Conservation (phyloP, 2,113 vertebrate species). For the Emydocephalus ijimae region DNA sequence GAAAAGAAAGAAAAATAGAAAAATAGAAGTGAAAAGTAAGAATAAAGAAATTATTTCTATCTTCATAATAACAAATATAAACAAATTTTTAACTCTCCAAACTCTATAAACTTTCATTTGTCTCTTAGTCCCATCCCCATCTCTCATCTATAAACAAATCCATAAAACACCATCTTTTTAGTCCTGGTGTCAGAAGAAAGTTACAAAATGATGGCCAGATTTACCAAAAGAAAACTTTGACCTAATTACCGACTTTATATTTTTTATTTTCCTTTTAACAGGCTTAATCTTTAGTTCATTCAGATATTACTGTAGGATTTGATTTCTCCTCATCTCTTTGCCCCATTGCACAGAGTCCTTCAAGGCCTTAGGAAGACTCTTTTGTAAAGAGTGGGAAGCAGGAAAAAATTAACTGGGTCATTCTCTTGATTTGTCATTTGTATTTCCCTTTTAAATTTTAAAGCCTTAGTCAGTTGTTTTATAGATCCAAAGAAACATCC, state of each 20-base stretch:
- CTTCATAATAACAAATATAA: background rate
- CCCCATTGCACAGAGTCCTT: background rate
- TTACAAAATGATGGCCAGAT: background rate
- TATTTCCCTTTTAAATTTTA: background rate
- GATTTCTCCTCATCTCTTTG: background rate
- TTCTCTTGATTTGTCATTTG: background rate
- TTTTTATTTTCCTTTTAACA: background rate
- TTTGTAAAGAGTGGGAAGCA: background rate
- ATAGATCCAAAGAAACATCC: background rate
- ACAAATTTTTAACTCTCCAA: background rate
- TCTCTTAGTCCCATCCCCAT: background rate
- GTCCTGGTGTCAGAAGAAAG: background rate
- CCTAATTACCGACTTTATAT: background rate
- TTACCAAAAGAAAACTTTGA: background rate
- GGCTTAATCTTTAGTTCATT: background rate
- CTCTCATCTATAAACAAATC: background rate
- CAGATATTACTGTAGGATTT: background rate
- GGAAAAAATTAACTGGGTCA: background rate
- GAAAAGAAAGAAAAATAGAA: background rate
- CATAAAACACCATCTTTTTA: background rate
- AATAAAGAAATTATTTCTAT: background rate
- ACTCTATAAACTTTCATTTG: background rate
- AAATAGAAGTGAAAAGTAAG: background rate
- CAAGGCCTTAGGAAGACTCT: background rate
- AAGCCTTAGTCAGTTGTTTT: background rate